Conservation (phyloP, 2,113 vertebrate genomes). For the Embiotoca jacksoni region DNA sequence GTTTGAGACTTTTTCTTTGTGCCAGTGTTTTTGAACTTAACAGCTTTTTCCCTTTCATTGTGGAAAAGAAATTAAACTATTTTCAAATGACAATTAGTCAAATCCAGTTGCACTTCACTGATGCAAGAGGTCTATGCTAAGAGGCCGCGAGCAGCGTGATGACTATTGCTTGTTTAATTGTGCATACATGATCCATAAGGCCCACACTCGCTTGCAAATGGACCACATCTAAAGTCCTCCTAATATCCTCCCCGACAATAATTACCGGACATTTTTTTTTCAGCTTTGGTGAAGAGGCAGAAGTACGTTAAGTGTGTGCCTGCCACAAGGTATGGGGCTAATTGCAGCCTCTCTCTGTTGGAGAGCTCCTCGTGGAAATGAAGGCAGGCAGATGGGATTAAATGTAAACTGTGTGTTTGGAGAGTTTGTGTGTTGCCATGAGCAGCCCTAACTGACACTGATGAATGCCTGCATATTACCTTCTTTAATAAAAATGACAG, state of each 20-base stretch:
- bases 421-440: conserved; percentile 59
- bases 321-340: conserved; percentile 59
- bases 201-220: conserved; percentile 51
- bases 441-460: conserved; percentile 66
- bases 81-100: conserved; percentile 47
- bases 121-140: conserved; percentile 33
- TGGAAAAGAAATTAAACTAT: not conserved
- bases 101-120: conserved; percentile 32
- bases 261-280: conserved; percentile 67
- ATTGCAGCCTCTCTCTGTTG: conserved; percentile 51
- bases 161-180: conserved; percentile 72
- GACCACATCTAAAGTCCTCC: conserved; percentile 52
- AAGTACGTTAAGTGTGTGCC: conserved; percentile 22
- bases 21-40: not conserved
- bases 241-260: conserved; percentile 59
- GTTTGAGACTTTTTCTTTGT: not conserved
- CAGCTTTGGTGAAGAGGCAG: conserved; percentile 31
- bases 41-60: not conserved
- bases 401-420: conserved; percentile 65
- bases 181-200: conserved; percentile 69
- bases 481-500: conserved; percentile 73
- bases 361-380: conserved; percentile 51
- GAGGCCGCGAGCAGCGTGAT: conserved; percentile 43
- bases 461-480: conserved; percentile 66
- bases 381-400: conserved; percentile 58